These are phyloP conservation scores for Drosophila albomicans DNA, from an alignment of 1,140 invertebrate genomes.

Conservation along the genomic window DNA sequence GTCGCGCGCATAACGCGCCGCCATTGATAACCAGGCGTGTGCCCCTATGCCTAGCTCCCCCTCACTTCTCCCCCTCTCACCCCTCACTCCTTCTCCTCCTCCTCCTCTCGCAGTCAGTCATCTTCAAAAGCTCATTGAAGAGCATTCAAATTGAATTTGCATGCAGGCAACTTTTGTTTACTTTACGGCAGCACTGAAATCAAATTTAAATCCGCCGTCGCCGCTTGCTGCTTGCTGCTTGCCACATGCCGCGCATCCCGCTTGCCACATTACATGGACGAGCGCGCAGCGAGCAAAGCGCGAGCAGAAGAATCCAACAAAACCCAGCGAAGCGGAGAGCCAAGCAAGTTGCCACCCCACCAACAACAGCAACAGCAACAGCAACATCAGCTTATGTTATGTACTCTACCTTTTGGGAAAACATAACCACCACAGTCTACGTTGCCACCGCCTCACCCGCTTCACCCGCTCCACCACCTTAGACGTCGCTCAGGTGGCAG, in stretches of 20 bases:
- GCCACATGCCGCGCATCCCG: too few relatives aligned
- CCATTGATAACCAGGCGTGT: constrained; percentile 57
- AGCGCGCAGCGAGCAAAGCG: constrained; percentile 9
- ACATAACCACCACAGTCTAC: too few relatives aligned
- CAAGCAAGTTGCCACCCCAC: background rate
- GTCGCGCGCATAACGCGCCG: constrained; percentile 65
- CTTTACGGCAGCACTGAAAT: constrained; percentile 51
- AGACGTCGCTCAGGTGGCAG: constrained; percentile 40
- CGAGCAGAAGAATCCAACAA: constrained; percentile 16
- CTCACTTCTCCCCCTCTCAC: background rate
- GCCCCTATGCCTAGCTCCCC: background rate
- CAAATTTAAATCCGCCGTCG: constrained; percentile 50
- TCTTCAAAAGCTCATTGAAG: constrained; percentile 61
- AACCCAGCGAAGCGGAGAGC: constrained; percentile 20
- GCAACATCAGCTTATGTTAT: too few relatives aligned
- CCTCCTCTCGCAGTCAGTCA: background rate
- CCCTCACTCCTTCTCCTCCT: background rate
- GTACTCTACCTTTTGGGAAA: too few relatives aligned
- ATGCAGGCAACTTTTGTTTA: constrained; percentile 79
- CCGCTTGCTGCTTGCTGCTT: background rate
- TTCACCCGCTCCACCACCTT: background rate
- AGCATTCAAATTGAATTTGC: constrained; percentile 83
- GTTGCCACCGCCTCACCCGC: background rate
- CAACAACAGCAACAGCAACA: background rate
- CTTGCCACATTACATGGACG: constrained; percentile 40